phyloP scores from a whole-genome alignment of 2,888 invertebrate species.

The Zaprionus lineosus region DNA sequence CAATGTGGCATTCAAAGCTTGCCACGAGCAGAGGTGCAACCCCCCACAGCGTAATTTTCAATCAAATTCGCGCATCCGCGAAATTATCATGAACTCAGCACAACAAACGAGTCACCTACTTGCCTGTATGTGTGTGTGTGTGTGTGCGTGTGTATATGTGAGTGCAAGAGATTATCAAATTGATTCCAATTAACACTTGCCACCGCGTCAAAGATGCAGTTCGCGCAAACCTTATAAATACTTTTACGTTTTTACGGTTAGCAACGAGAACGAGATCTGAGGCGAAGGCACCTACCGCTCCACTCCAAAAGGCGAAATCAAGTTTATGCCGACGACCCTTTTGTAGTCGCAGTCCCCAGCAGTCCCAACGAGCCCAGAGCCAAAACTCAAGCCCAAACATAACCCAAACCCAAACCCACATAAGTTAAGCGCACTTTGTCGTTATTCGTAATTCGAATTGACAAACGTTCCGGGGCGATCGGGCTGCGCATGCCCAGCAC shows the following conservation, averaged over 20 bases:
- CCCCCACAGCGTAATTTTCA: slow-evolving; percentile 81
- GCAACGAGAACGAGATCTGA: slow-evolving; percentile 55
- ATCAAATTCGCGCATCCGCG: slow-evolving; percentile 79
- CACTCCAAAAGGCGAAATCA: slow-evolving; percentile 38
- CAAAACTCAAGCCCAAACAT: no score
- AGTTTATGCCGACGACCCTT: slow-evolving; percentile 66
- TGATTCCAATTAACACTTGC: slow-evolving; percentile 83
- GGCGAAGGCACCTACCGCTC: slow-evolving; percentile 16
- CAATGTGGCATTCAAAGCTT: slow-evolving; percentile 33
- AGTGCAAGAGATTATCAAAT: slow-evolving; percentile 80
- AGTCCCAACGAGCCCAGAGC: no score
- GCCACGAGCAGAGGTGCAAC: slow-evolving; percentile 32
- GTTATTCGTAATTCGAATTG: slow-evolving; percentile 80
- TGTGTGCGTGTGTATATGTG: slow-evolving; percentile 5
- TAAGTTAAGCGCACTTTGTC: slow-evolving; percentile 79
- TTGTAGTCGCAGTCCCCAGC: slow-evolving; percentile 39
- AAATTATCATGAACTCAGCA: slow-evolving; percentile 80
- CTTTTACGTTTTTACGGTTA: slow-evolving; percentile 71
- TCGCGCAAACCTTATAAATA: slow-evolving; percentile 68
- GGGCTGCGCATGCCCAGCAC: slow-evolving; percentile 1
- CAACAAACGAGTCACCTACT: slow-evolving; percentile 31
- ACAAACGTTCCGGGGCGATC: slow-evolving; percentile 63
- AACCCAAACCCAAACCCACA: slow-evolving; percentile 33
- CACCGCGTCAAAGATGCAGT: slow-evolving; percentile 74
- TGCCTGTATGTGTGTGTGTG: neutral